Percentiles rank a stretch among this genome's conserved stretches.
These are phyloP conservation scores for Pangasius sanitwongsei DNA, from an alignment of 2,797 vertebrate genomes.

Conservation along the genomic window DNA sequence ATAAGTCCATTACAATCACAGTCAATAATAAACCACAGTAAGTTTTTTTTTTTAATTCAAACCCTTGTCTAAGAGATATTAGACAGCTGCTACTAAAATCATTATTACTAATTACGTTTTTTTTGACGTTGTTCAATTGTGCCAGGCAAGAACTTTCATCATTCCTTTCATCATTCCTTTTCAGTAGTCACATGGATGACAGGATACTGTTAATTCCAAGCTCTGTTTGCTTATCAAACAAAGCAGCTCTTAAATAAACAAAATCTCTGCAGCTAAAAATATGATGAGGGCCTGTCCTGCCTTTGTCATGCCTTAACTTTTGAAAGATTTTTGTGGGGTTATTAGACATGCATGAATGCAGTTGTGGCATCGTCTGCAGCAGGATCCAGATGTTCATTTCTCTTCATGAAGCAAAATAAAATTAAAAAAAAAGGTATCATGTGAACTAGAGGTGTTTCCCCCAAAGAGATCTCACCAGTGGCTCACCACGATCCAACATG, in stretches of 20 bases:
- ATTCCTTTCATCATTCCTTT: neutral
- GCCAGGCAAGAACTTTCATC: neutral
- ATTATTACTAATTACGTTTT: conserved; percentile 5
- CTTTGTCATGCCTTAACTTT: conserved; percentile 47
- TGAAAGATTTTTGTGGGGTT: conserved; percentile 62
- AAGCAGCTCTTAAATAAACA: conserved; percentile 26
- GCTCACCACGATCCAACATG: conserved; percentile 25
- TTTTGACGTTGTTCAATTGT: neutral
- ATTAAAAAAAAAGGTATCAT: conserved; percentile 22
- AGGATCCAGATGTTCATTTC: conserved; percentile 62
- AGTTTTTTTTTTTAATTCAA: neutral
- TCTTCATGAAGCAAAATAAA: conserved; percentile 54
- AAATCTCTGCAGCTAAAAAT: conserved; percentile 49
- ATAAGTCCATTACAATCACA: conserved; percentile 16
- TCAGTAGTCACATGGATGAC: conserved; percentile 2
- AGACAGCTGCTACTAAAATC: conserved; percentile 18
- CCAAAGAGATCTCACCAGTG: conserved; percentile 37
- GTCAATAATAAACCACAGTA: neutral
- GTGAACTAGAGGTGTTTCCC: conserved; percentile 66
- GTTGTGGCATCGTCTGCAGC: conserved; percentile 55
- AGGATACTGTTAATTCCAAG: conserved; percentile 15
- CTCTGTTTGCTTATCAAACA: conserved; percentile 38
- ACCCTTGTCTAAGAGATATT: neutral
- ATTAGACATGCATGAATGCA: conserved; percentile 64
- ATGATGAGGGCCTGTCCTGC: conserved; percentile 49